Base-by-base conservation (phyloP, 2,797 vertebrate species). In the Sorex maritimensis region DNA sequence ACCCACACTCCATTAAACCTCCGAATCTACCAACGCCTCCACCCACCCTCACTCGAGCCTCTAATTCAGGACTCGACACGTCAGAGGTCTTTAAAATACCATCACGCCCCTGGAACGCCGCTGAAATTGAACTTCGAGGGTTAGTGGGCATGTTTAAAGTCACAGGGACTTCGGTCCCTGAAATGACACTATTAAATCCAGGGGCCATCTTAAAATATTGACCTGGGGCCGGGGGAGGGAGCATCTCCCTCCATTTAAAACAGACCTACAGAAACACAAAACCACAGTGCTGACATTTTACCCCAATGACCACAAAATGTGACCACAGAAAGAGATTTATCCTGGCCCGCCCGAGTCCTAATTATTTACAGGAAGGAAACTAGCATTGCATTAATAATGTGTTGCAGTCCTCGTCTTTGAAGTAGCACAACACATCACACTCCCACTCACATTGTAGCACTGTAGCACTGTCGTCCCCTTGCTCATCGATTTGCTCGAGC, bases 251-350 rank as follows among this genome's bases (percentile, higher is more conserved):
- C 14, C 34, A 74, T 71, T 75, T 13, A 11, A 75, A 75, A 94
- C 87, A n/a, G 10, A 24, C 13, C 8, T 24, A 90, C 8, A 74
- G 92, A 87, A 92, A 41, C 2, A 65, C 15, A 77, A 67, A 68
- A 80, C 21, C 34, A 73, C 19, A 24, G 26, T 41, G 26, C 17
- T 79, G 67, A 7, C 58, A 34, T 49, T 90, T 95, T 49, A 86
- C 0, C 88, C 21, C 41, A 82, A 14, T n/a, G 30, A 2, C 26
- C 28, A 65, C 6, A 49, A 0, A 49, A 0, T 24, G 4, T 13
- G 17, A 8, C 81, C 61, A 67, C 9, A 79, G 73, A 83, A 94
- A 55, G 34, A 23, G 46, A 83, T 4, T 69, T 81, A 80, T 6
- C 17, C 1, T 44, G 38, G 55, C 3, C 15, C 73, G 74, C 6